Conservation (phyloP, 2,888 invertebrate genomes). For the Chrysodeixis includens region DNA sequence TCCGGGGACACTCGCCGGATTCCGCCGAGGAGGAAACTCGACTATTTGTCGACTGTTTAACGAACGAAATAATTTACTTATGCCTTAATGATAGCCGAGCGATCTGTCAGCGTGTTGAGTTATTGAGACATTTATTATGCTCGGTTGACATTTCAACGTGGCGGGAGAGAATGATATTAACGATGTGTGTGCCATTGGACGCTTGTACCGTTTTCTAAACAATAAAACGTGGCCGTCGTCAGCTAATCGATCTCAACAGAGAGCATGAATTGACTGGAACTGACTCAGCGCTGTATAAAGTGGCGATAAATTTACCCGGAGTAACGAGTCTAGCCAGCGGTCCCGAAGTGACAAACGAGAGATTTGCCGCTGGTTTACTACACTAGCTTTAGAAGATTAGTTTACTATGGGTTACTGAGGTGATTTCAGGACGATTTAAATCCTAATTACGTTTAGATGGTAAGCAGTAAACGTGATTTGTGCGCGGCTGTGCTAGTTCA, state of each 20-base stretch:
- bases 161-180: constrained; percentile 66
- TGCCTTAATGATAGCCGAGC: constrained; percentile 66
- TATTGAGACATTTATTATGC: constrained; percentile 73
- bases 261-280: constrained; percentile 60
- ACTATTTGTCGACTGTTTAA: constrained; percentile 64
- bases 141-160: constrained; percentile 67
- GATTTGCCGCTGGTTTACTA: constrained; percentile 65
- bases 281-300: constrained; percentile 63
- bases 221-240: constrained; percentile 64
- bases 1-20: constrained; percentile 53
- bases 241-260: constrained; percentile 63
- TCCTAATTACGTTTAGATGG: constrained; percentile 44
- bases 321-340: constrained; percentile 62
- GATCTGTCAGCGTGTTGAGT: constrained; percentile 70
- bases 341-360: constrained; percentile 67
- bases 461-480: constrained; percentile 28
- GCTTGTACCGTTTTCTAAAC: constrained; percentile 64
- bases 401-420: constrained; percentile 44
- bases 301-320: constrained; percentile 66
- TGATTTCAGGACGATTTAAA: constrained; percentile 46
- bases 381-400: constrained; percentile 58
- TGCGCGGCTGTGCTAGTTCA: constrained; percentile 8
- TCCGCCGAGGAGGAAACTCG: constrained; percentile 49
- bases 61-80: constrained; percentile 71
- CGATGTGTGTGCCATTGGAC: constrained; percentile 59